phyloP scores from a whole-genome alignment of 2,888 invertebrate genomes.

The Tuta absoluta region DNA sequence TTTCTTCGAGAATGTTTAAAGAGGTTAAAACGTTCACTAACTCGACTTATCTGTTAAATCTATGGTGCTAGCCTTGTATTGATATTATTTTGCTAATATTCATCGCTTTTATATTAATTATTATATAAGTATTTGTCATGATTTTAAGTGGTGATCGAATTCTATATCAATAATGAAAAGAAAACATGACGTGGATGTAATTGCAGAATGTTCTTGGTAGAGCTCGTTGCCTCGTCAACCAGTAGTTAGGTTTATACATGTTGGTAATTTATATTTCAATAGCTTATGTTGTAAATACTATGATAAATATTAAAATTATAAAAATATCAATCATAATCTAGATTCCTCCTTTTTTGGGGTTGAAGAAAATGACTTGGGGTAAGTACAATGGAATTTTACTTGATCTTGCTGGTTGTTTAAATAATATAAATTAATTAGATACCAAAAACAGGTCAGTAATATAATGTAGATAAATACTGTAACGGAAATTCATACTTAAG shows the following conservation, averaged over 20 bases:
- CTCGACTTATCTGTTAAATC: slow-evolving; percentile 32
- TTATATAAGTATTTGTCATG: neutral
- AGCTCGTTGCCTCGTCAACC: neutral
- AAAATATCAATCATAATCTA: no score
- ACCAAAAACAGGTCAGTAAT: slow-evolving; percentile 61
- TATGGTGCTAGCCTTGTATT: slow-evolving; percentile 43
- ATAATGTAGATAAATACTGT: slow-evolving; percentile 31
- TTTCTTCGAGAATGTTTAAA: neutral
- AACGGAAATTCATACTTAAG: slow-evolving; percentile 6
- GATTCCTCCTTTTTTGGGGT: no score
- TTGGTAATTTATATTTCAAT: slow-evolving; percentile 39
- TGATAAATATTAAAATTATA: slow-evolving; percentile 23
- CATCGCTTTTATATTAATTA: neutral
- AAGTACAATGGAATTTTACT: slow-evolving; percentile 28
- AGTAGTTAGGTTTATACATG: slow-evolving; percentile 28
- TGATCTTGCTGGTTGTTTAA: slow-evolving; percentile 33
- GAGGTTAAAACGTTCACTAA: neutral
- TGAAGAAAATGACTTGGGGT: slow-evolving; percentile 2
- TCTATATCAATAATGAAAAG: neutral
- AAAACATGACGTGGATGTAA: no score
- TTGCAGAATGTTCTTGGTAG: no score
- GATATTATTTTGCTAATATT: neutral
- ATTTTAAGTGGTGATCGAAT: neutral
- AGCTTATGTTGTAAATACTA: slow-evolving; percentile 33
- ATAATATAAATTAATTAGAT: slow-evolving; percentile 41